Conservation (phyloP, 2,113 vertebrate species). For the Cranoglanis bouderius region DNA sequence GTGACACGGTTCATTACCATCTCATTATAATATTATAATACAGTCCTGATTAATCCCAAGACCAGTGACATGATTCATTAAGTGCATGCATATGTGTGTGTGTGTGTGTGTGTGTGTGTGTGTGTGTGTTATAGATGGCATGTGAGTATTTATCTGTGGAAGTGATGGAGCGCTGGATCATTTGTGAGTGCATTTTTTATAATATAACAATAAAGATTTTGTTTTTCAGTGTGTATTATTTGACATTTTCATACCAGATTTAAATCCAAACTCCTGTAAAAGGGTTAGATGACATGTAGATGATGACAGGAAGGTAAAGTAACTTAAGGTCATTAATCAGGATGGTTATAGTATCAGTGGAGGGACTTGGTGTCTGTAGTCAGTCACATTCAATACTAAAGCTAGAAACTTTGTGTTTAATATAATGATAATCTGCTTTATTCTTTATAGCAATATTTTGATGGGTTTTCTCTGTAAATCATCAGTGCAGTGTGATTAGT, state of each 20-base stretch:
- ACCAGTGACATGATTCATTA: too few species aligned
- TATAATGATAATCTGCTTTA: neutral
- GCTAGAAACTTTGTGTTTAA: neutral
- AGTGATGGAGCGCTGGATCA: constrained; percentile 91
- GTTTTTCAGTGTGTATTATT: neutral
- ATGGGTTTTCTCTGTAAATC: neutral
- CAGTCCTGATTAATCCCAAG: too few species aligned
- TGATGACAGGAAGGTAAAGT: neutral
- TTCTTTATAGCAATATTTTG: neutral
- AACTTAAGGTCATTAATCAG: neutral
- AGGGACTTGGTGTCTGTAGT: neutral
- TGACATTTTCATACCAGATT: neutral
- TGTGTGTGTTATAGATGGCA: constrained; percentile 76
- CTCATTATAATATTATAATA: too few species aligned
- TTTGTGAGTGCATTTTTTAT: constrained; percentile 77
- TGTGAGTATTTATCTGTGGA: constrained; percentile 93
- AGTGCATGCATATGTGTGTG: too few species aligned
- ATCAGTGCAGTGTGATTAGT: neutral
- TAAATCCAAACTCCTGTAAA: neutral
- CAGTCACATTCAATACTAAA: neutral
- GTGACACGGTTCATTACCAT: too few species aligned
- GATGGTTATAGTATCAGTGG: neutral
- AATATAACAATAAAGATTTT: neutral
- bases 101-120: neutral
- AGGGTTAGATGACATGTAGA: neutral